phyloP scores from a whole-genome alignment of 2,888 invertebrate genomes.

The Mimas tiliae region DNA sequence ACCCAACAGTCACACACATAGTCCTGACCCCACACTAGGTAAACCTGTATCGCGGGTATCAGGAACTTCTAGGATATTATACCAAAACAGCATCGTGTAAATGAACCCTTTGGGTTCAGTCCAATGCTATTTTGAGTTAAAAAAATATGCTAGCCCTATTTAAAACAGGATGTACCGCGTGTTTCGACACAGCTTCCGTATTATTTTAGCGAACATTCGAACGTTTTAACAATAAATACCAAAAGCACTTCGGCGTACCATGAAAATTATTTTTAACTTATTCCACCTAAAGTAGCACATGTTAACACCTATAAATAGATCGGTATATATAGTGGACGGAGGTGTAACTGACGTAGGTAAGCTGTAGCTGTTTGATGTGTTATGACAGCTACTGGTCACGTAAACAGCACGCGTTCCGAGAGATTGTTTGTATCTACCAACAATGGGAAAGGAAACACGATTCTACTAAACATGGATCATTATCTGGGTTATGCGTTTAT shows the following conservation, averaged over 20 bases:
- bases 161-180: not conserved
- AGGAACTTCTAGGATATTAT: too few species aligned
- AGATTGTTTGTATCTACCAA: constrained; percentile 63
- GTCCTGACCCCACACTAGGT: too few species aligned
- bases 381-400: constrained; percentile 74
- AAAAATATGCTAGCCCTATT: not conserved
- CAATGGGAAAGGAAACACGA: constrained; percentile 29
- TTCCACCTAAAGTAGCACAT: not conserved
- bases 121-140: not conserved
- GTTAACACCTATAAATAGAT: constrained; percentile 9
- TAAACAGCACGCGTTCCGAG: constrained; percentile 67
- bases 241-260: not conserved
- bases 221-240: not conserved
- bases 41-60: too few species aligned
- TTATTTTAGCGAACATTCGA: not conserved
- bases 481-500: not conserved
- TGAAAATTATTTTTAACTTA: not conserved
- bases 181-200: constrained; percentile 3
- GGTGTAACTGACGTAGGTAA: not conserved
- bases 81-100: too few species aligned
- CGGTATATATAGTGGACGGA: not conserved
- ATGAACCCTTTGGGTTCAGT: too few species aligned
- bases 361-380: constrained; percentile 41
- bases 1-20: too few species aligned
- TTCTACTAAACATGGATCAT: constrained; percentile 23